Conservation (phyloP, 2,113 vertebrate species). For the Boulengeromyrus knoepffleri region DNA sequence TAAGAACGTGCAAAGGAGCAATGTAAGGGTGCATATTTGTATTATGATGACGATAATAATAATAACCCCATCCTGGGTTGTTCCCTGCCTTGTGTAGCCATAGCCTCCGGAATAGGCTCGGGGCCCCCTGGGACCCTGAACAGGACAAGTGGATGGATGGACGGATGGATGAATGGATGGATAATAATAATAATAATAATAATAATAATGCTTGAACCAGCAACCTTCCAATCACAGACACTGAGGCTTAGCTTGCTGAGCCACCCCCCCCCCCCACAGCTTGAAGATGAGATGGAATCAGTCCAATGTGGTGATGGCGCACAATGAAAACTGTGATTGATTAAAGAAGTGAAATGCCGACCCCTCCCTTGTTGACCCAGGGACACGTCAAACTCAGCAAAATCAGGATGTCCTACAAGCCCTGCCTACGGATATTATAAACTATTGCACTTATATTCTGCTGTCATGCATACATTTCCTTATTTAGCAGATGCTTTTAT, state of each 20-base stretch:
- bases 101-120: no score
- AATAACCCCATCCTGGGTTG: not conserved
- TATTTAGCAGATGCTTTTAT: not conserved
- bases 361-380: not conserved
- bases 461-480: not conserved
- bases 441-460: not conserved
- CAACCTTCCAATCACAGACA: not conserved
- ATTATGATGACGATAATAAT: not conserved
- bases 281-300: not conserved
- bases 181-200: not conserved
- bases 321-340: not conserved
- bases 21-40: not conserved
- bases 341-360: not conserved
- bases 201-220: not conserved
- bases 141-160: no score
- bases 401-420: not conserved
- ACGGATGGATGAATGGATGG: no score
- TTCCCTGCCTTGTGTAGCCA: no score
- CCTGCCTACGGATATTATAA: not conserved
- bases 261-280: not conserved
- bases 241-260: not conserved
- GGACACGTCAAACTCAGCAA: not conserved
- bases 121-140: no score
- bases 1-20: not conserved
- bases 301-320: not conserved